Conservation (phyloP, 2,888 invertebrate species). For the Seira ritae region DNA sequence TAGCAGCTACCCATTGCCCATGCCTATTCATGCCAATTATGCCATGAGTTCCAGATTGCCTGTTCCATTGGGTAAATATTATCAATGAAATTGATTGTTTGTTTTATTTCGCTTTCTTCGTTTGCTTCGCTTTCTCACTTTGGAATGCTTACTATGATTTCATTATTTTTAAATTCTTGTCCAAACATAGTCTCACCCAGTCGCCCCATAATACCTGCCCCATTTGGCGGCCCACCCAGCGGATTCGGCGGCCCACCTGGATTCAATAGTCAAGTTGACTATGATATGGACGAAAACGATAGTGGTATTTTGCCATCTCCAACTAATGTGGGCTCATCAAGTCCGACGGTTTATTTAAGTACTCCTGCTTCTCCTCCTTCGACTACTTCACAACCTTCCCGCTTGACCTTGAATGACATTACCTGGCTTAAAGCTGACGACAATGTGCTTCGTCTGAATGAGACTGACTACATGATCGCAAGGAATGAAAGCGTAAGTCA, state of each 20-base stretch:
- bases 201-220: no score
- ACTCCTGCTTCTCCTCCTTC: not conserved
- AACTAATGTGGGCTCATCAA: not conserved
- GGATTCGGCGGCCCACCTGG: slow-evolving; percentile 15
- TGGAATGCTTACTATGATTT: no score
- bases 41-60: slow-evolving; percentile 27
- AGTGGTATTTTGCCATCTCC: not conserved
- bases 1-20: slow-evolving; percentile 39
- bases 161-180: no score
- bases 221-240: not conserved
- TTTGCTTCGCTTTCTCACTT: no score
- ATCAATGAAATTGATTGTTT: not conserved
- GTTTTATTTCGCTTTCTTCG: not conserved
- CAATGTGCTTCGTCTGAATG: slow-evolving; percentile 23
- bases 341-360: not conserved
- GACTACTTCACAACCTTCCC: not conserved
- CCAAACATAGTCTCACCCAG: no score
- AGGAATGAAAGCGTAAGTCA: slow-evolving; percentile 40
- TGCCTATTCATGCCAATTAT: slow-evolving; percentile 35
- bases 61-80: slow-evolving; percentile 20
- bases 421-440: slow-evolving; percentile 36
- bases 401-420: slow-evolving; percentile 41
- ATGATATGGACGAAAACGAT: not conserved
- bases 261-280: slow-evolving; percentile 29
- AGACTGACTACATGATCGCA: slow-evolving; percentile 54